A percentile compares a stretch with the other conserved stretches of the same genome.
These are phyloP conservation scores for Morelia viridis DNA, from an alignment of 2,797 vertebrate genomes.

Conservation along the genomic window DNA sequence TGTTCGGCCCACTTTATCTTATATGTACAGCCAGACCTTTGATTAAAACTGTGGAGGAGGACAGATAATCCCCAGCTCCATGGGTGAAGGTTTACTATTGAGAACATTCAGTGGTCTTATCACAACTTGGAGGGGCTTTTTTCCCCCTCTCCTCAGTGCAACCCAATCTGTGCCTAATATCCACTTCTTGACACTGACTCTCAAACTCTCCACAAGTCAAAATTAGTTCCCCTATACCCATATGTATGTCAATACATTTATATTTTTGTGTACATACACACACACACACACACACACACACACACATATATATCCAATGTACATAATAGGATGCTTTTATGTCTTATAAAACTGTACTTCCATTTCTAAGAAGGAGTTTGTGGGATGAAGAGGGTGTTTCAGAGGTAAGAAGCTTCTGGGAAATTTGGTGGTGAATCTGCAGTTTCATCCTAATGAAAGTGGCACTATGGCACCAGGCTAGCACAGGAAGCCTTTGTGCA, in stretches of 20 bases:
- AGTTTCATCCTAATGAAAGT: neutral
- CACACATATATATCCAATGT: slow-evolving; percentile 47
- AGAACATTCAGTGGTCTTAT: neutral
- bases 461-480: neutral
- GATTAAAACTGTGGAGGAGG: slow-evolving; percentile 8
- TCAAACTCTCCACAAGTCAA: slow-evolving; percentile 45
- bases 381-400: slow-evolving; percentile 44
- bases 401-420: neutral
- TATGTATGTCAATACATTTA: slow-evolving; percentile 5
- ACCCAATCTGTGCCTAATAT: slow-evolving; percentile 61
- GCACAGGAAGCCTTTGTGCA: neutral
- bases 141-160: fast-evolving
- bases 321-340: slow-evolving; percentile 65
- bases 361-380: slow-evolving; percentile 46
- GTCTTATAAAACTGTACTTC: slow-evolving; percentile 57
- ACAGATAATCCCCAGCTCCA: neutral
- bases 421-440: neutral
- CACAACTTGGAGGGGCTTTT: neutral
- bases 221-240: slow-evolving; percentile 51
- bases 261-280: slow-evolving; percentile 27
- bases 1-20: slow-evolving; percentile 16
- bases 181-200: slow-evolving; percentile 13
- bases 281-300: slow-evolving; percentile 73
- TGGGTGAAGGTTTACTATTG: neutral
- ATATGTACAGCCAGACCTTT: neutral